phyloP scores from a whole-genome alignment of 64 coral and sea anemone species.

The Porites australiensis region DNA sequence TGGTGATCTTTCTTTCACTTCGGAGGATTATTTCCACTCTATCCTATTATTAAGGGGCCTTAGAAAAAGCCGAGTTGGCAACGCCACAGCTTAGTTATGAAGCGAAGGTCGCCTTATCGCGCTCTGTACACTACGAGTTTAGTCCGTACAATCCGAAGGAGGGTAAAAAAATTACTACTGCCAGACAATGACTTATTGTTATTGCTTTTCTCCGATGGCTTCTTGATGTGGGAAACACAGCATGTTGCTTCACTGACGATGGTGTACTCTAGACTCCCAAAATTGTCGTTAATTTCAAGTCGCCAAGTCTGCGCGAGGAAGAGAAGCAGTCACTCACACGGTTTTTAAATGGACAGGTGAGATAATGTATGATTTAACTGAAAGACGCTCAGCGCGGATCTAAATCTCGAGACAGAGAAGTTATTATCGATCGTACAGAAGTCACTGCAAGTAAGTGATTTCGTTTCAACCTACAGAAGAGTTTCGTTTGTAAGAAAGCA shows the following conservation, averaged over 20 bases:
- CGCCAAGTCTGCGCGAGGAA: not conserved
- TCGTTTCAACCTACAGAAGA: not conserved
- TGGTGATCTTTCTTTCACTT: constrained; percentile 41
- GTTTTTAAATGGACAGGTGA: constrained; percentile 7
- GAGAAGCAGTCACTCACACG: not conserved
- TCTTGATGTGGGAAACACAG: constrained; percentile 15
- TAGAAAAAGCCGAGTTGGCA: not conserved
- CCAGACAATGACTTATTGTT: constrained; percentile 29
- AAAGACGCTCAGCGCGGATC: not conserved
- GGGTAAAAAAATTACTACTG: not conserved
- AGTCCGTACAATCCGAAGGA: not conserved
- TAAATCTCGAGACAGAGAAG: constrained; percentile 22
- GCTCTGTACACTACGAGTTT: not conserved
- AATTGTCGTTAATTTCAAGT: not conserved
- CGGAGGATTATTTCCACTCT: constrained; percentile 43
- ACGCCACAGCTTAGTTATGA: constrained; percentile 11
- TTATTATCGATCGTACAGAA: not conserved
- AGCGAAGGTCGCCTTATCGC: constrained; percentile 1
- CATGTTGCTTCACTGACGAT: not conserved
- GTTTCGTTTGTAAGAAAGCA: not conserved
- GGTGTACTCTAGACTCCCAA: not conserved
- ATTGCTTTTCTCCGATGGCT: not conserved
- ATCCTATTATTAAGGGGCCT: constrained; percentile 42
- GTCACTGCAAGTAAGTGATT: constrained; percentile 23
- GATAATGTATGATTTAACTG: constrained; percentile 6